These are phyloP conservation scores for Hylyphantes graminicola DNA, from an alignment of 1,140 invertebrate species.

Conservation along the genomic window DNA sequence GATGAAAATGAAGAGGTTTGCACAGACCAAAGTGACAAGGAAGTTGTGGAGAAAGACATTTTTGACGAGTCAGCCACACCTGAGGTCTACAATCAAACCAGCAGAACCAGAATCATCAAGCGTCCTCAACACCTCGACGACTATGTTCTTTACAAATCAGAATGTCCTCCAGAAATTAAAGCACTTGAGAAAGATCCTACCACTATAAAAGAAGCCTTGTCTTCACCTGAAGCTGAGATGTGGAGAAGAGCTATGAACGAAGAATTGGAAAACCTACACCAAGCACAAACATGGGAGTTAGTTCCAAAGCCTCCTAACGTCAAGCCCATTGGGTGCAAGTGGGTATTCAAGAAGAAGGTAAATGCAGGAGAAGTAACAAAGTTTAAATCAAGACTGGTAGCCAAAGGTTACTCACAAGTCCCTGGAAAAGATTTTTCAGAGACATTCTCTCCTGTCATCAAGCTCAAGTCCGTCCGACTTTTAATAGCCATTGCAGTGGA, in stretches of 20 bases:
- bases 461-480: constrained; percentile 65
- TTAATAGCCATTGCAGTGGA: constrained; percentile 62
- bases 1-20: not conserved
- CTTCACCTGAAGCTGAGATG: constrained; percentile 60
- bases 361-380: not conserved
- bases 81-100: not conserved
- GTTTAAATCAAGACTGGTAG: constrained; percentile 57
- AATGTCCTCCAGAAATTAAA: not conserved
- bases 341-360: constrained; percentile 63
- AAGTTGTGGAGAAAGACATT: not conserved
- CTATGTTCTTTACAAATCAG: not conserved
- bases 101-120: not conserved
- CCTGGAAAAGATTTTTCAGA: constrained; percentile 58
- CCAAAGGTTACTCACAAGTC: constrained; percentile 56
- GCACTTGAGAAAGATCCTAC: not conserved
- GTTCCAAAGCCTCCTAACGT: constrained; percentile 62
- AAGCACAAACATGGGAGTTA: constrained; percentile 66
- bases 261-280: constrained; percentile 64
- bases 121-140: not conserved
- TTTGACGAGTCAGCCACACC: not conserved
- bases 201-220: constrained; percentile 63
- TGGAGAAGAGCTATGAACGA: constrained; percentile 67
- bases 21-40: not conserved
- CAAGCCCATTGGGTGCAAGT: constrained; percentile 64
- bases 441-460: constrained; percentile 62